A percentile compares a stretch with the other conserved stretches of the same genome.
Evolutionary conservation across 2,888 invertebrate species (phyloP).

Genomic region (Tachina grossa): DNA sequence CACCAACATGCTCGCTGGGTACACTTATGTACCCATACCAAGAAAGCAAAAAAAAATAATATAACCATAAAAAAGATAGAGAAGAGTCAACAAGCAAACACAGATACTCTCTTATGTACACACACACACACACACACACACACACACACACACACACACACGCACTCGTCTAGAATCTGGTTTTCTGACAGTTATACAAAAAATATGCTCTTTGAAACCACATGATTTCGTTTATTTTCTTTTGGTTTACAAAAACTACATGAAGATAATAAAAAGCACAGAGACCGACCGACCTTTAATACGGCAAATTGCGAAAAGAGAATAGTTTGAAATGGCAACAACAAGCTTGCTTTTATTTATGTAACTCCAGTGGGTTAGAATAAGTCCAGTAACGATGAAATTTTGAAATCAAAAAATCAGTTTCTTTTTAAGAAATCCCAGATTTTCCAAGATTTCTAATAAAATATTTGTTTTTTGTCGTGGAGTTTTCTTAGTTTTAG

Average conservation of each 20-base stretch:
- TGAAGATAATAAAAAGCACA: background rate
- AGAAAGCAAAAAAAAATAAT: background rate
- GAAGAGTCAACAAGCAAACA: slow-evolving; percentile 32
- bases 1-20: too few relatives aligned
- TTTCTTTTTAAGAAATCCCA: too few relatives aligned
- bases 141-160: background rate
- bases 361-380: background rate
- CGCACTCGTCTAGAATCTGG: slow-evolving; percentile 9
- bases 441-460: too few relatives aligned
- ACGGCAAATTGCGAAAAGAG: background rate
- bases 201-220: slow-evolving; percentile 25
- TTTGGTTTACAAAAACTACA: background rate
- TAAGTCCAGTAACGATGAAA: background rate
- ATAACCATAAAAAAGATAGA: background rate
- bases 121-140: background rate
- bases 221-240: background rate
- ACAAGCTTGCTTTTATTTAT: background rate
- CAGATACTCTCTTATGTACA: background rate
- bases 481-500: too few relatives aligned
- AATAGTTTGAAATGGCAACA: background rate
- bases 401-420: background rate
- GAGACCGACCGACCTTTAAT: slow-evolving; percentile 9
- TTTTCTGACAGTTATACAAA: slow-evolving; percentile 13
- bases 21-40: too few relatives aligned
- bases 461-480: too few relatives aligned